Base-by-base conservation (phyloP, 2,113 vertebrate species). In the Dipodomys ordii region DNA sequence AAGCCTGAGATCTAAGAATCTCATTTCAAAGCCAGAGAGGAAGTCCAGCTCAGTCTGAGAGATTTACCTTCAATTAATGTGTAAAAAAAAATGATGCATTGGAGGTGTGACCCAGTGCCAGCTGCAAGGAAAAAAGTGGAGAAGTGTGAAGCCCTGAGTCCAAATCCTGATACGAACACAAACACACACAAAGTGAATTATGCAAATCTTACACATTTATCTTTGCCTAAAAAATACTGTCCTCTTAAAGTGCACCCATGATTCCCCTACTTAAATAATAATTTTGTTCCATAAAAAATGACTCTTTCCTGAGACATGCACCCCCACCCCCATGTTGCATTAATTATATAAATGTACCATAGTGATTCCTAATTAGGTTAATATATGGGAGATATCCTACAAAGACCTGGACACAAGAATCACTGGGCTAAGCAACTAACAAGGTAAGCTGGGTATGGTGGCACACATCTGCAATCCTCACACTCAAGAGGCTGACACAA, bases 241-340 rank as follows among this genome's bases (percentile, higher is more conserved):
- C 35, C 65, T 79, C 65, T 95, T 83, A 87, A 92, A 11, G 28
- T 65, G 25, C 0, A 72, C 28, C 83, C 46, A 30, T 30, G 39
- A 65, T n/a, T 73, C 23, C 67, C 22, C 79, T 25, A 46, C 57
- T 69, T 60, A 76, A n/a, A 60, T 49, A 49, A 28, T 32, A 87
- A n/a, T 64, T 82, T 90, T 82, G 53, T 39, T 83, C 39, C 44
- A 32, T 83, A 19, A 73, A 89, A 72, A 84, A 46, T 88, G 35
- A n/a, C 62, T 91, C 89, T 87, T 72, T 94, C 46, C 62, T 68
- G 49, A 95, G 65, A 13, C 23, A 79, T 2, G 12, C 11, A 49
- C 69, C 19, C 19, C 1, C 46, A 90, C 57, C 64, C 23, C 78
- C 46, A 57, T 7, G 30, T 46, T 12, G 49, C 16, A 7, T 88